Conservation (phyloP, 2,797 vertebrate genomes). For the Gadopsis bispinosus region DNA sequence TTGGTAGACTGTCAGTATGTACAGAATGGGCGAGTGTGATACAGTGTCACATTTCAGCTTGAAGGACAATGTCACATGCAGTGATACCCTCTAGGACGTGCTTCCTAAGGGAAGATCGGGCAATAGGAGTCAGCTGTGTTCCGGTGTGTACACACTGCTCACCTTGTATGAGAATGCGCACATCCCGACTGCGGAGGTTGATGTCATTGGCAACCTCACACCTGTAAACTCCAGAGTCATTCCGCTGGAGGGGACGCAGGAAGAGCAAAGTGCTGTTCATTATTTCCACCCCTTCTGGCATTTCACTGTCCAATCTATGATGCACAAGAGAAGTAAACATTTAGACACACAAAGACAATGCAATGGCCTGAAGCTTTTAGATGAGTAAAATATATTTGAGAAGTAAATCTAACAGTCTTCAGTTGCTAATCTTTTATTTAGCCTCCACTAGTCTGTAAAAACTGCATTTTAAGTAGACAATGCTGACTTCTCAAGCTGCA, state of each 20-base stretch:
- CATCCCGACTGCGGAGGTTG: conserved; percentile 92
- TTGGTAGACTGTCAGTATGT: conserved; percentile 50
- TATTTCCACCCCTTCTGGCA: conserved; percentile 91
- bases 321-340: conserved; percentile 35
- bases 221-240: conserved; percentile 95
- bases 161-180: conserved; percentile 95
- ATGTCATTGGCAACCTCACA: conserved; percentile 96
- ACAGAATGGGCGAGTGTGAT: conserved; percentile 52
- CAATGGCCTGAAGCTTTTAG: not conserved
- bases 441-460: not conserved
- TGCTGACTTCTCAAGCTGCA: not conserved
- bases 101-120: conserved; percentile 61
- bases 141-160: conserved; percentile 71
- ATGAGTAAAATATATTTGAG: conserved; percentile 1
- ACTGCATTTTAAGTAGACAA: not conserved
- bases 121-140: conserved; percentile 68
- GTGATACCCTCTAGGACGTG: conserved; percentile 64
- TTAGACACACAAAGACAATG: conserved; percentile 16
- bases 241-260: conserved; percentile 91
- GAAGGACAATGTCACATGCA: conserved; percentile 75
- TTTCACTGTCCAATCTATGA: conserved; percentile 91
- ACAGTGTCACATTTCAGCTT: conserved; percentile 76
- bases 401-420: not conserved
- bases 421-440: not conserved
- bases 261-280: conserved; percentile 94